Evolutionary conservation across 2,113 vertebrate species (phyloP).

Genomic region (Recurvirostra avosetta): DNA sequence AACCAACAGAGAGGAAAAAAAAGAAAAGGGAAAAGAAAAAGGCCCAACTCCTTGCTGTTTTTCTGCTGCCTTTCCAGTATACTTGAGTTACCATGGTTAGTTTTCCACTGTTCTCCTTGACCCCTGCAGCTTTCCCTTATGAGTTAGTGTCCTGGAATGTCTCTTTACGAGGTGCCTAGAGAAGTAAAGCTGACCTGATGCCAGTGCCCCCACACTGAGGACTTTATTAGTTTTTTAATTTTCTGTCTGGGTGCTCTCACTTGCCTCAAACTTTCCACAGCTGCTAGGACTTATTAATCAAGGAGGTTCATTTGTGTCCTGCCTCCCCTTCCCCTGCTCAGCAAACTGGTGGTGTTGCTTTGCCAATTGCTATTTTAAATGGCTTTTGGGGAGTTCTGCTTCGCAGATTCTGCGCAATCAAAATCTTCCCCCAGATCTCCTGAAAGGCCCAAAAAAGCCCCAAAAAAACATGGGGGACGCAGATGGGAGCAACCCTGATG

Average conservation of each 20-base stretch:
- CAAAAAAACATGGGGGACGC: not conserved
- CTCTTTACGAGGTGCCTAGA: constrained; percentile 81
- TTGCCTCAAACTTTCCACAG: constrained; percentile 81
- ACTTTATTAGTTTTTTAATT: constrained; percentile 85
- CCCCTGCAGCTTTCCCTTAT: constrained; percentile 78
- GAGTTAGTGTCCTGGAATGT: constrained; percentile 82
- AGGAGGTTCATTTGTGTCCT: constrained; percentile 39
- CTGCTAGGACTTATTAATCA: constrained; percentile 70
- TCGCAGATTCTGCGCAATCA: not conserved
- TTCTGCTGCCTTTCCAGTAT: constrained; percentile 31
- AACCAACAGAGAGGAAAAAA: not conserved
- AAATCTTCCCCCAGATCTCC: not conserved
- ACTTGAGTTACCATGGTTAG: constrained; percentile 71
- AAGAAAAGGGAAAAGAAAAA: fast-evolving
- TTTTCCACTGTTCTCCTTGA: constrained; percentile 65
- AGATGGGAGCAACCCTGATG: not conserved
- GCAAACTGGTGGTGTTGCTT: not conserved
- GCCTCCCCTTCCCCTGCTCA: not conserved
- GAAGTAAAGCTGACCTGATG: constrained; percentile 77
- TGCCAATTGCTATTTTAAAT: not conserved
- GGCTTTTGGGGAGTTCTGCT: not conserved
- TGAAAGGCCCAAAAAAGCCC: not conserved
- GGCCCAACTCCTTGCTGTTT: not conserved
- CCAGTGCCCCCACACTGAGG: constrained; percentile 81
- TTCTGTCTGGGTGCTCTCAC: constrained; percentile 80